Conservation (phyloP, 2,113 vertebrate genomes). For the Pteruthius melanotis region DNA sequence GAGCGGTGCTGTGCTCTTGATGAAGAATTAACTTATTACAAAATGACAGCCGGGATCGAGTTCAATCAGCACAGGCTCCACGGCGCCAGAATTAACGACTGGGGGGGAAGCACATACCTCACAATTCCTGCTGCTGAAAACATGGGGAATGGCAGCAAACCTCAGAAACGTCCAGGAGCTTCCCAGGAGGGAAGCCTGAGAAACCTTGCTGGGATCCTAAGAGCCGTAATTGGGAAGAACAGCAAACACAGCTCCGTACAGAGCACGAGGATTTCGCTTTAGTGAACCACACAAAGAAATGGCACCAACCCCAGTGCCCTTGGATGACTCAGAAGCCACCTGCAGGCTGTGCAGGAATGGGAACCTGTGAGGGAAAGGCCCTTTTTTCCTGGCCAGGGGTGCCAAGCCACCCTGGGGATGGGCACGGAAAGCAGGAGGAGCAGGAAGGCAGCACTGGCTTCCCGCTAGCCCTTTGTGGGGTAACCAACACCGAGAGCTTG, state of each 20-base stretch:
- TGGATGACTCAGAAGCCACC: background rate
- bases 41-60: background rate
- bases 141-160: background rate
- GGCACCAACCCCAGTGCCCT: background rate
- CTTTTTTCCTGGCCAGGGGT: background rate
- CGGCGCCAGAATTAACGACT: background rate
- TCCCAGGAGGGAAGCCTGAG: background rate
- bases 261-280: fast-evolving
- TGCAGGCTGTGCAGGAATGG: fast-evolving
- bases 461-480: background rate
- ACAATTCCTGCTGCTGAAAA: background rate
- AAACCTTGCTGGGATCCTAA: background rate
- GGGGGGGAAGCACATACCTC: background rate
- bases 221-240: background rate
- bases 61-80: background rate
- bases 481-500: background rate
- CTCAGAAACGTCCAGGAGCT: background rate
- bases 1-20: background rate
- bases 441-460: background rate
- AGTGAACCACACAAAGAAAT: background rate
- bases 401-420: background rate
- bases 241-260: background rate
- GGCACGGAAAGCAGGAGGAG: background rate
- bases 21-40: background rate
- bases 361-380: background rate